These are phyloP conservation scores for Petrolisthes manimaculis DNA, from an alignment of 2,888 invertebrate species.

Conservation along the genomic window DNA sequence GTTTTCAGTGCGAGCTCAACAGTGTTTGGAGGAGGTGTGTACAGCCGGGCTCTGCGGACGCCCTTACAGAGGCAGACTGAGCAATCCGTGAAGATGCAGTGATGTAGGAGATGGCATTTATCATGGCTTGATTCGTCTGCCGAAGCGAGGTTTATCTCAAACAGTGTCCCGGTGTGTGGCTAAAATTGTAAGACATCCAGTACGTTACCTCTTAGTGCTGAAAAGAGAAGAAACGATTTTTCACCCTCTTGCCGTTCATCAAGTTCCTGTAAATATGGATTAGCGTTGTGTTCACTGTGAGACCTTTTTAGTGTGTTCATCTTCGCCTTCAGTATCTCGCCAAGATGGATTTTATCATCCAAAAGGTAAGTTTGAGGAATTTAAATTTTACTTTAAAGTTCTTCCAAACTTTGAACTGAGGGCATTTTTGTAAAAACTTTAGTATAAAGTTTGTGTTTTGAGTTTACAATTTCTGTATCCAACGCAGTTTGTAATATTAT, in stretches of 20 bases:
- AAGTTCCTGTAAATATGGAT: neutral
- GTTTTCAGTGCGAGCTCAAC: constrained; percentile 22
- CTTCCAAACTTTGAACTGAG: neutral
- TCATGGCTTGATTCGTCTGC: constrained; percentile 27
- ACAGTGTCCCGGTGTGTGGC: too few relatives aligned
- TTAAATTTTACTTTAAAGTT: neutral
- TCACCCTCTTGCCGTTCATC: too few relatives aligned
- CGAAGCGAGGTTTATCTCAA: neutral
- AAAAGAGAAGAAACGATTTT: too few relatives aligned
- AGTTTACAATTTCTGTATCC: too few relatives aligned
- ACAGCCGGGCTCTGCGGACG: constrained; percentile 1
- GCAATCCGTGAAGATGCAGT: constrained; percentile 23
- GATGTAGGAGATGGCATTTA: constrained; percentile 2
- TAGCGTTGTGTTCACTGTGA: neutral
- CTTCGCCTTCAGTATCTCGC: neutral
- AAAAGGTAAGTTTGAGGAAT: constrained; percentile 8
- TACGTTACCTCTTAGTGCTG: too few relatives aligned
- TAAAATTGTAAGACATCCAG: too few relatives aligned
- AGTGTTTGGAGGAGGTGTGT: constrained; percentile 17
- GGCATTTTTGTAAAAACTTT: too few relatives aligned
- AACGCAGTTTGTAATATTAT: too few relatives aligned
- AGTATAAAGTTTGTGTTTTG: too few relatives aligned
- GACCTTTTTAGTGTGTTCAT: neutral
- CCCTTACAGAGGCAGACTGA: constrained; percentile 30
- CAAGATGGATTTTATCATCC: constrained; percentile 25